Percentiles rank a stretch among this genome's conserved stretches.
Conservation (phyloP, 2,888 invertebrate genomes). For the Aphodius granarius region DNA sequence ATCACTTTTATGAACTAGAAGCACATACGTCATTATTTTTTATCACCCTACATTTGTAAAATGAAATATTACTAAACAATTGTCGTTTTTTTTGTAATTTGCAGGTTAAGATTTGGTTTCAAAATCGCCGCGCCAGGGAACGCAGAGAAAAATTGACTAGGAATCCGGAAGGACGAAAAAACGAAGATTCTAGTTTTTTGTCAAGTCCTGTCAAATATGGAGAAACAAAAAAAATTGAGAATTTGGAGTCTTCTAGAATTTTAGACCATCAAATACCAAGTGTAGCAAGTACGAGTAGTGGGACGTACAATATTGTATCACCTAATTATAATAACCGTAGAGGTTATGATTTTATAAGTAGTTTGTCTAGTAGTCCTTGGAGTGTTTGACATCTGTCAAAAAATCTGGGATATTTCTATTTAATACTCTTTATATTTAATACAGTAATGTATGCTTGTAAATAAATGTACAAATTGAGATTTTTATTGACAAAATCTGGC, state of each 20-base stretch:
- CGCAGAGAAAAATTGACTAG: slow-evolving; percentile 59
- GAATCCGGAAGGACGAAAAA: slow-evolving; percentile 42
- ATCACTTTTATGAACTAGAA: too few relatives aligned
- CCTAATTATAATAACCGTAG: background rate
- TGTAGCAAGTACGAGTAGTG: background rate
- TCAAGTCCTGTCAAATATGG: background rate
- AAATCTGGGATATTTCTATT: too few relatives aligned
- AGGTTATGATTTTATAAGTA: background rate
- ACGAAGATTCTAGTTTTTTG: background rate
- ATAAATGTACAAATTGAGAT: too few relatives aligned
- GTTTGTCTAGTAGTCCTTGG: background rate
- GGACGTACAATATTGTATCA: background rate
- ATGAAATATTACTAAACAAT: too few relatives aligned
- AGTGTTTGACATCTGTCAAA: background rate
- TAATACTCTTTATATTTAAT: too few relatives aligned
- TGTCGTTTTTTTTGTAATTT: slow-evolving; percentile 24
- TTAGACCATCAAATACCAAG: background rate
- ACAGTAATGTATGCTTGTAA: too few relatives aligned
- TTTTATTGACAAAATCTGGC: too few relatives aligned
- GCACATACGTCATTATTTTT: too few relatives aligned
- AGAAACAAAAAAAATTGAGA: background rate
- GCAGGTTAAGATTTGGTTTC: slow-evolving; percentile 73
- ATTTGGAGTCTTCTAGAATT: too few relatives aligned
- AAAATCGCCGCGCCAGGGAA: slow-evolving; percentile 77
- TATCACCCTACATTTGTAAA: too few relatives aligned